Evolutionary conservation across 1,140 invertebrate genomes (phyloP), one percentile per base, ranked within the genome.

Genomic region (Glossosoma conforme): DNA sequence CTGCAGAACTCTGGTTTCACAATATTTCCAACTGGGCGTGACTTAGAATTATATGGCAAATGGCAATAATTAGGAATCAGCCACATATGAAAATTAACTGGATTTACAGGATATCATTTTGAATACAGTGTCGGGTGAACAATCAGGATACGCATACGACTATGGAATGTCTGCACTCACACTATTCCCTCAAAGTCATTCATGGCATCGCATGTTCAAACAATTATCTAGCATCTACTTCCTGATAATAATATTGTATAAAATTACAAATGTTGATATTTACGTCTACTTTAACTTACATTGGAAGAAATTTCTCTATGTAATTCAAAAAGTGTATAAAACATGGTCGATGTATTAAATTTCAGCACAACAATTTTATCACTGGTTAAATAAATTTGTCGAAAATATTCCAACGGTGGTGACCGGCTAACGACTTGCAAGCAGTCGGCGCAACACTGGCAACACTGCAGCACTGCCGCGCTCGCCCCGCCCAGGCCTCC

Each of bases 251-350:
- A 45, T 13, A 45, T 43, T 48, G 56, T 58, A 58, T 58, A 58
- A 58, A 58, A 58, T 58, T 58, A 58, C 56, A 58, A 58, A 58
- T 54, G 56, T 50, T 58, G 51, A 58, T 58, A 54, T 58, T 57
- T 53, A 57, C 36, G 44, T 49, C 51, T 58, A 58, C 52, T 41
- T 40, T 52, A 56, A 52, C 55, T 58, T 58, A 57, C 50, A 48
- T 54, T 54, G 56, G 56, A 58, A 58, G 56, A 58, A 50, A 54
- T 21, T 42, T 42, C 44, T 58, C 46, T 47, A 53, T 46, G 22
- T 42, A 47, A 53, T 51, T 46, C 43, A 9, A 28, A 47, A 51
- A 54, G 37, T 52, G 51, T 58, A 58, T 36, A 58, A 58, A 54
- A 58, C 32, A 44, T 52, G 52, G 36, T 58, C 43, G 48, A 54